A percentile compares a stretch with the other conserved stretches of the same genome.
Conservation (phyloP, 1,140 invertebrate species). For the Zaprionus camerounensis region DNA sequence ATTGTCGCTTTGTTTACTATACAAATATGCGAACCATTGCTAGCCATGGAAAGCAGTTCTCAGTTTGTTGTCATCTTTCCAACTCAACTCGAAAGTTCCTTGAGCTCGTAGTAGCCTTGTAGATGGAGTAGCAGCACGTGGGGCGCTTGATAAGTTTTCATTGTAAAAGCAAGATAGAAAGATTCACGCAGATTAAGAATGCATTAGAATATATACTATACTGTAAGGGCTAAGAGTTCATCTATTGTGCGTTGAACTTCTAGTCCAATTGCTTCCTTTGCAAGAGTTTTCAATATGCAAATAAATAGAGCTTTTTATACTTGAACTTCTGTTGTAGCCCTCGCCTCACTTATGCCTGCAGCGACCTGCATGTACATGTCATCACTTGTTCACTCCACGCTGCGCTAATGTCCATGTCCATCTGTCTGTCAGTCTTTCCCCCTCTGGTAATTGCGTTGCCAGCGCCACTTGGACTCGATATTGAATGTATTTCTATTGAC, state of each 20-base stretch:
- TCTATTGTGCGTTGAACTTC: no score
- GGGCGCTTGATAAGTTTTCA: not conserved
- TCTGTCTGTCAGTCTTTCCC: not conserved
- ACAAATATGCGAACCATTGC: not conserved
- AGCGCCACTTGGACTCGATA: not conserved
- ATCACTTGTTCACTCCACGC: slow-evolving; percentile 14
- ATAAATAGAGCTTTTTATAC: no score
- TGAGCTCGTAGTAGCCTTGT: not conserved
- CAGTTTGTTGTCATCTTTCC: not conserved
- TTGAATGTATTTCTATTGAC: not conserved
- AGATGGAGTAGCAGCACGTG: not conserved
- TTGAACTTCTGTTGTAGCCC: not conserved
- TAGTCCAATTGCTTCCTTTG: no score
- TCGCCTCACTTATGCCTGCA: slow-evolving; percentile 14
- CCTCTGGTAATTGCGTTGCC: slow-evolving; percentile 6
- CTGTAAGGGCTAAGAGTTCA: no score
- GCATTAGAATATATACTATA: no score
- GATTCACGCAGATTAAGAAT: no score
- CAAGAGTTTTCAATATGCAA: no score
- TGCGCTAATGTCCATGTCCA: not conserved
- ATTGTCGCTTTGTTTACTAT: not conserved
- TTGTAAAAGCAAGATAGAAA: no score
- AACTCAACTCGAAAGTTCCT: not conserved
- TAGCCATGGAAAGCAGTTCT: not conserved
- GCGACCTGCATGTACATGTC: slow-evolving; percentile 25